Conservation (phyloP, 1,140 invertebrate species). For the Drosophila tani region DNA sequence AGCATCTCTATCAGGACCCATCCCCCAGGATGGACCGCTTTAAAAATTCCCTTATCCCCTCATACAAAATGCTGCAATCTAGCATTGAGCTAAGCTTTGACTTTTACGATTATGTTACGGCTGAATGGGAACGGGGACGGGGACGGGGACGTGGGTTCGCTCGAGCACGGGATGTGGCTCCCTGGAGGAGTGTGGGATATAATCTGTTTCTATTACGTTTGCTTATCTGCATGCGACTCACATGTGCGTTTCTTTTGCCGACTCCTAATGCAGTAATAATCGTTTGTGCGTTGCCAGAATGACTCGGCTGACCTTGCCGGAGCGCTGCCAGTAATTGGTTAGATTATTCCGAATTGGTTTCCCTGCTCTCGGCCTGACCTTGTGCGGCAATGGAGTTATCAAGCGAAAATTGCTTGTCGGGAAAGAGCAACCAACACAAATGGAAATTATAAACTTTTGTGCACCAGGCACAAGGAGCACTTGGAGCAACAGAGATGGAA, state of each 20-base stretch:
- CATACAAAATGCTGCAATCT: conserved; percentile 63
- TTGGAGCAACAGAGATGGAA: conserved; percentile 10
- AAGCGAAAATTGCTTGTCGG: conserved; percentile 76
- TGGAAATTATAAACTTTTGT: conserved; percentile 71
- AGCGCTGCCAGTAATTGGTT: conserved; percentile 59
- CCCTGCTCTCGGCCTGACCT: conserved; percentile 38
- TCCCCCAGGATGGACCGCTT: conserved; percentile 33
- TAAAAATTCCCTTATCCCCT: conserved; percentile 50
- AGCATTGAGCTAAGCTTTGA: conserved; percentile 70
- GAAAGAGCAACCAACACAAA: conserved; percentile 38
- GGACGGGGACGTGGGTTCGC: not conserved
- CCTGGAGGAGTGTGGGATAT: conserved; percentile 26
- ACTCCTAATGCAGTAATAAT: conserved; percentile 76
- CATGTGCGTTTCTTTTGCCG: conserved; percentile 35
- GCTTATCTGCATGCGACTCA: conserved; percentile 75
- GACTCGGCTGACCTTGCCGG: conserved; percentile 68
- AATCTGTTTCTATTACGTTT: conserved; percentile 79
- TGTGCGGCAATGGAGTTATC: conserved; percentile 67
- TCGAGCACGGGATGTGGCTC: not conserved
- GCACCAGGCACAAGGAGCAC: conserved; percentile 3
- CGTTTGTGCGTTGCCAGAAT: conserved; percentile 77
- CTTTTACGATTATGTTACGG: conserved; percentile 76
- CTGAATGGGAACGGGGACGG: conserved; percentile 16
- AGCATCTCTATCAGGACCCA: conserved; percentile 39
- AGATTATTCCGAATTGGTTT: conserved; percentile 79